Evolutionary conservation across 1,140 invertebrate species (phyloP), one percentile per base, ranked within the genome.

Genomic region (Drosophila persimilis): DNA sequence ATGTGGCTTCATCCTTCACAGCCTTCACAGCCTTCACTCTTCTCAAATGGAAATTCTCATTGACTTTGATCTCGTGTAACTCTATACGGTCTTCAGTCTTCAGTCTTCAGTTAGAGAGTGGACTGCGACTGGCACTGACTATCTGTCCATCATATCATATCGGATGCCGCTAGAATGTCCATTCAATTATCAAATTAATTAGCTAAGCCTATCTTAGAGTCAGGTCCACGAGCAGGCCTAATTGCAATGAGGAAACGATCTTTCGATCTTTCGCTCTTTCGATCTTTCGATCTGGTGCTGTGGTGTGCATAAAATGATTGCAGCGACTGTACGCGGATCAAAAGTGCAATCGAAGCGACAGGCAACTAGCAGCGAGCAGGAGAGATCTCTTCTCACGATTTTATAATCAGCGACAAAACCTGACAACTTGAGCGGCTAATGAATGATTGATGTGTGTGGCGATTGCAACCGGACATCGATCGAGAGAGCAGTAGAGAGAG

Each of bases 351-450:
- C 48, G 67, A 59, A 67, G 29, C 29, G 52, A 73, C 55, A 53
- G 35, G 48, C 26, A 56, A 61, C 56, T 58, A 50, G 60, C 47
- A 35, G 64, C 11, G 11, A 13, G 9, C 0, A 13, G 35, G 3
- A 39, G 35, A 39, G 35, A 39, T 39, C 35, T 39, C 35, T 39
- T 57, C 71, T 80, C 39, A 70, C 60, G 70, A 80, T 67, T 71
- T 39, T 67, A 80, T 86, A 71, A 86, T 71, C 73, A 74, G 62
- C 69, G 65, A 78, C 65, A 78, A 73, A 73, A 81, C 79, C 75
- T 81, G 83, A 88, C 83, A 88, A 69, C 75, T 81, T 88, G 83
- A 88, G 79, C 83, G 73, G 84, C 78, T 88, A 88, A 88, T 88
- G 83, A 88, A 88, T 88, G 83, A 88, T 88, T 88, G 83, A 88